phyloP scores from a whole-genome alignment of 2,797 vertebrate species.

The Platyrinchus mystaceus region DNA sequence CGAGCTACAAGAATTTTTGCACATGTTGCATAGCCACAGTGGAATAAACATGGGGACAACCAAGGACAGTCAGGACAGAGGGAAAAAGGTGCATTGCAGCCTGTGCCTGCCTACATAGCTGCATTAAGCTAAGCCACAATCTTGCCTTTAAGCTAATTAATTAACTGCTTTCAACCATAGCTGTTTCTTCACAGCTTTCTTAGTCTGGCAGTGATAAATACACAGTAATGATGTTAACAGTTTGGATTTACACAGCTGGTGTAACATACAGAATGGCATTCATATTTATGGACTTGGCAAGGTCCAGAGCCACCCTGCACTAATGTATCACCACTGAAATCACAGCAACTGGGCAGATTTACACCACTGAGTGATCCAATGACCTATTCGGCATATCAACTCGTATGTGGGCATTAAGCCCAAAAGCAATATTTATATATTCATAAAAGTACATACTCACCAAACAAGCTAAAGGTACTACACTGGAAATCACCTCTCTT shows the following conservation, averaged over 20 bases:
- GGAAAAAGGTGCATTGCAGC: neutral
- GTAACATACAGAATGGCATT: neutral
- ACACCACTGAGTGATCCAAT: neutral
- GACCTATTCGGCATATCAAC: neutral
- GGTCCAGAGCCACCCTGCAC: neutral
- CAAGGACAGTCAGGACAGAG: neutral
- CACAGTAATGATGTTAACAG: slow-evolving; percentile 33
- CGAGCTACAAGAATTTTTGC: neutral
- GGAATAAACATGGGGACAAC: neutral
- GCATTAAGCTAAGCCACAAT: neutral
- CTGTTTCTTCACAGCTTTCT: slow-evolving; percentile 53
- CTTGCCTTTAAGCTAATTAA: slow-evolving; percentile 54
- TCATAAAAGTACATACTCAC: slow-evolving; percentile 30
- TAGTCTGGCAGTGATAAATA: slow-evolving; percentile 52
- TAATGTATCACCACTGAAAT: neutral
- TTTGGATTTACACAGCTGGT: slow-evolving; percentile 43
- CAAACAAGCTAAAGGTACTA: neutral
- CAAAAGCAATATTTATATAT: neutral
- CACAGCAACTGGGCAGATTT: neutral
- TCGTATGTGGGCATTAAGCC: neutral
- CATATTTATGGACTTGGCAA: slow-evolving; percentile 32
- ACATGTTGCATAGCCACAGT: neutral
- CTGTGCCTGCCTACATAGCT: neutral
- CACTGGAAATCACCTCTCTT: neutral
- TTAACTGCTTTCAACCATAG: slow-evolving; percentile 54